These are phyloP conservation scores for Tonatia bakeri DNA, from an alignment of 2,113 vertebrate genomes.

Conservation along the genomic window DNA sequence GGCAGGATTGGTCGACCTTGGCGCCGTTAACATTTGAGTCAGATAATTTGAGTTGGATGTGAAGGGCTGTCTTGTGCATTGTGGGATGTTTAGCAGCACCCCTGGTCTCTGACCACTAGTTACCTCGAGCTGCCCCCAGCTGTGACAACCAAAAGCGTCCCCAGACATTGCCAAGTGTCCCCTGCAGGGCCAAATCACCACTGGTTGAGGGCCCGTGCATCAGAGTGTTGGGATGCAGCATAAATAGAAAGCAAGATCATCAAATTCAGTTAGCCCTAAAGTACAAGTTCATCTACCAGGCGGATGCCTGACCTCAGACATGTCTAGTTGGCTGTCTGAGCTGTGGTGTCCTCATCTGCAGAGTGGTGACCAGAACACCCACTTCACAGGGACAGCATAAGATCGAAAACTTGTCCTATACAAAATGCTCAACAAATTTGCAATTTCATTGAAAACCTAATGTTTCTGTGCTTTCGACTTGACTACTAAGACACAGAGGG, in stretches of 20 bases:
- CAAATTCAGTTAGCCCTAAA: neutral
- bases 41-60: neutral
- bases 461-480: neutral
- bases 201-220: neutral
- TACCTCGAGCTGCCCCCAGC: neutral
- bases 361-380: neutral
- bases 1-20: neutral
- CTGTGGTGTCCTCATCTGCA: neutral
- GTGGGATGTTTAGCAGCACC: neutral
- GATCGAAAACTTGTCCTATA: neutral
- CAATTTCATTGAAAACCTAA: neutral
- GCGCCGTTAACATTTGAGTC: neutral
- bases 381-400: neutral
- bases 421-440: neutral
- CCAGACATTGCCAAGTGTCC: neutral
- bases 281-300: neutral
- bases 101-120: neutral
- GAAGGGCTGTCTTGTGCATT: neutral
- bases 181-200: neutral
- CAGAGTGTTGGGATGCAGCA: neutral
- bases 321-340: neutral
- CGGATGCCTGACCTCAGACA: neutral
- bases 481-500: neutral
- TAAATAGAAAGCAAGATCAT: neutral
- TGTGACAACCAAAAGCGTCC: neutral